phyloP scores from a whole-genome alignment of 2,888 invertebrate genomes.

The Oscheius onirici region DNA sequence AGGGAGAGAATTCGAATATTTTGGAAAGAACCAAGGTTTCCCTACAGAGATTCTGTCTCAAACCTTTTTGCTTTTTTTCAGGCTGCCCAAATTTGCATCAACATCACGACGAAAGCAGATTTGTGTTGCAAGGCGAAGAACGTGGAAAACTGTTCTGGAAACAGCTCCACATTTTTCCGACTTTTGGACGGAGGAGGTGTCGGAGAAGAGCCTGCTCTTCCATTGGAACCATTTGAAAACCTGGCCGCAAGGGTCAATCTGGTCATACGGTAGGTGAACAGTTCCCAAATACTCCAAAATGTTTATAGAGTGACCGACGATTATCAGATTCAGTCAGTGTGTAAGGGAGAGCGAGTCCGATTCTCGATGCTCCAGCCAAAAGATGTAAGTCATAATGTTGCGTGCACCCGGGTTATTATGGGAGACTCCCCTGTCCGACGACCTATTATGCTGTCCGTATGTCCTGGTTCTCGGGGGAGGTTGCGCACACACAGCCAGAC shows the following conservation, averaged over 20 bases:
- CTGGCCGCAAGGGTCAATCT: slow-evolving; percentile 31
- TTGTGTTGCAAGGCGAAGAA: slow-evolving; percentile 48
- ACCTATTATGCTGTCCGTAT: slow-evolving; percentile 23
- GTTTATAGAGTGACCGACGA: slow-evolving; percentile 36
- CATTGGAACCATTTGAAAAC: slow-evolving; percentile 33
- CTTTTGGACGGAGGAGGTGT: slow-evolving; percentile 28
- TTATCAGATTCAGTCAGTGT: slow-evolving; percentile 32
- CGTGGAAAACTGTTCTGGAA: slow-evolving; percentile 45
- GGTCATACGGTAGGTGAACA: slow-evolving; percentile 32
- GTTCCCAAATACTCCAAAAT: neutral
- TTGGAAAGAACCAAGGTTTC: slow-evolving; percentile 57
- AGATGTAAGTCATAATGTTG: slow-evolving; percentile 17
- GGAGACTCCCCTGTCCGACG: neutral
- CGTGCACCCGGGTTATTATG: slow-evolving; percentile 19
- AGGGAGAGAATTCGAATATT: slow-evolving; percentile 54
- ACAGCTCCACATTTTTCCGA: slow-evolving; percentile 12
- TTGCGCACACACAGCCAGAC: neutral
- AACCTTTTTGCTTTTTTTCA: no score
- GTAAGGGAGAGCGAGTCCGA: slow-evolving; percentile 39
- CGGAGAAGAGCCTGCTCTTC: slow-evolving; percentile 23
- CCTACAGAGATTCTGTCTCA: neutral
- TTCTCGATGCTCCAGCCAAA: slow-evolving; percentile 32
- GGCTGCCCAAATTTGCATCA: slow-evolving; percentile 60
- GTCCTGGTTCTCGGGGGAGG: slow-evolving; percentile 5
- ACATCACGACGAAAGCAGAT: slow-evolving; percentile 57